Evolutionary conservation across 2,797 vertebrate genomes (phyloP).

Genomic region (Rhinatrema bivittatum): DNA sequence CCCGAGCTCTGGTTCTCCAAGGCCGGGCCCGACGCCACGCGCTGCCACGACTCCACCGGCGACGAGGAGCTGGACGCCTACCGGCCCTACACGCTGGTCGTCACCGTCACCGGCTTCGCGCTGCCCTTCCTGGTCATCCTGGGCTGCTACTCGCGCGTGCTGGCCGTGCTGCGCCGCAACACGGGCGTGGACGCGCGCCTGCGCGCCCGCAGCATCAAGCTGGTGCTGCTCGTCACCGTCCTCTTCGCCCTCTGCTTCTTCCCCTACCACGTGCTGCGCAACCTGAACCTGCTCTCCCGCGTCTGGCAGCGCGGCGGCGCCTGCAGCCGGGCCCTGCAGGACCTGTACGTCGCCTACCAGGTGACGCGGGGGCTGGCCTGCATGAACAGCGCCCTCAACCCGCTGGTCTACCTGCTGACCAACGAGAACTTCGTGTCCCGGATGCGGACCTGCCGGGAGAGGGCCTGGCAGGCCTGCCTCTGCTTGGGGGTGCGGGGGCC

Average conservation of each 20-base stretch:
- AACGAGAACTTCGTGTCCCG: constrained; percentile 49
- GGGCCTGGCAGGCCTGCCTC: constrained; percentile 14
- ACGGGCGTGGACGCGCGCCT: constrained; percentile 43
- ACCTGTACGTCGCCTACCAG: constrained; percentile 64
- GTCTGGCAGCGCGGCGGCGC: constrained; percentile 25
- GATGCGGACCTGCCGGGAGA: constrained; percentile 17
- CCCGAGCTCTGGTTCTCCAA: constrained; percentile 65
- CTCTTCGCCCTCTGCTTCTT: constrained; percentile 70
- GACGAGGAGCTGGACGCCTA: constrained; percentile 20
- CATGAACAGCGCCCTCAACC: constrained; percentile 69
- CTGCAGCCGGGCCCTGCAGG: constrained; percentile 31
- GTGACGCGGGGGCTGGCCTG: constrained; percentile 61
- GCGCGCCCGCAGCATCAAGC: constrained; percentile 55
- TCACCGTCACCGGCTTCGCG: constrained; percentile 55
- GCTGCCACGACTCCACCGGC: constrained; percentile 57
- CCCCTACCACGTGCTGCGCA: constrained; percentile 67
- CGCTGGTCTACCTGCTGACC: constrained; percentile 61
- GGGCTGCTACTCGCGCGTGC: constrained; percentile 59
- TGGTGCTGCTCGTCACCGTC: constrained; percentile 54
- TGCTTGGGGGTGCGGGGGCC: not conserved
- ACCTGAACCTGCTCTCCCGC: constrained; percentile 56
- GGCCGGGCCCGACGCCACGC: rapidly evolving
- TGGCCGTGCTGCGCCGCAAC: constrained; percentile 50
- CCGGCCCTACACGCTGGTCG: constrained; percentile 40
- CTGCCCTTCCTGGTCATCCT: constrained; percentile 59